phyloP scores from a whole-genome alignment of 2,113 vertebrate genomes.

The Amphilophus citrinellus region DNA sequence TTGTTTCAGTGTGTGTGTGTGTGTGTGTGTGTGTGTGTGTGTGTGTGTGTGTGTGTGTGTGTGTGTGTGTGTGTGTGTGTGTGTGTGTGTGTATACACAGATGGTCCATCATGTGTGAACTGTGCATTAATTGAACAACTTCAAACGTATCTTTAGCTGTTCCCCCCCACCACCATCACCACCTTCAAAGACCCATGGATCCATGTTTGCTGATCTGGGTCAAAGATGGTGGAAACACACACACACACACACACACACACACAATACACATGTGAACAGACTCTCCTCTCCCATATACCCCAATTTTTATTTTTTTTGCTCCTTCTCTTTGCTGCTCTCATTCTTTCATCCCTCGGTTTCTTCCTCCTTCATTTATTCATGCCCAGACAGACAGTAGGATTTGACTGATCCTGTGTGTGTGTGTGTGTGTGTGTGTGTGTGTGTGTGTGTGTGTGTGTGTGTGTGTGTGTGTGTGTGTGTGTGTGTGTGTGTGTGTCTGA shows the following conservation, averaged over 20 bases:
- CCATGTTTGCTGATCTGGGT: constrained; percentile 73
- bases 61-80: constrained; percentile 40
- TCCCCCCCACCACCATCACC: constrained; percentile 30
- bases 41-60: constrained; percentile 12
- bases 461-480: constrained; percentile 23
- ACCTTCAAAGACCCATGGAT: constrained; percentile 68
- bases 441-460: not conserved
- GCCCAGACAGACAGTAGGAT: constrained; percentile 37
- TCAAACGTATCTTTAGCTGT: constrained; percentile 71
- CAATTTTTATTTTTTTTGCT: constrained; percentile 35
- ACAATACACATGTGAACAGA: not conserved
- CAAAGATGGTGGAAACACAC: constrained; percentile 53
- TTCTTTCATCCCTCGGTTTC: constrained; percentile 51
- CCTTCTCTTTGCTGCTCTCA: constrained; percentile 31
- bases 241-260: not conserved
- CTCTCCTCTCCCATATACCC: constrained; percentile 10
- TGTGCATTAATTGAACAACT: constrained; percentile 76
- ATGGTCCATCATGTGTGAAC: constrained; percentile 75
- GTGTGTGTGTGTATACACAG: constrained; percentile 49
- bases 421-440: constrained; percentile 18
- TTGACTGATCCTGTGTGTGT: constrained; percentile 29
- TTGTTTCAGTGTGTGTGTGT: constrained; percentile 56
- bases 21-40: constrained; percentile 19
- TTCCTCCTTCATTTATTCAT: constrained; percentile 57
- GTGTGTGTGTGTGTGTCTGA: constrained; percentile 7